Base-by-base conservation (phyloP, 2,797 vertebrate species). In the Diglossa cyanea region DNA sequence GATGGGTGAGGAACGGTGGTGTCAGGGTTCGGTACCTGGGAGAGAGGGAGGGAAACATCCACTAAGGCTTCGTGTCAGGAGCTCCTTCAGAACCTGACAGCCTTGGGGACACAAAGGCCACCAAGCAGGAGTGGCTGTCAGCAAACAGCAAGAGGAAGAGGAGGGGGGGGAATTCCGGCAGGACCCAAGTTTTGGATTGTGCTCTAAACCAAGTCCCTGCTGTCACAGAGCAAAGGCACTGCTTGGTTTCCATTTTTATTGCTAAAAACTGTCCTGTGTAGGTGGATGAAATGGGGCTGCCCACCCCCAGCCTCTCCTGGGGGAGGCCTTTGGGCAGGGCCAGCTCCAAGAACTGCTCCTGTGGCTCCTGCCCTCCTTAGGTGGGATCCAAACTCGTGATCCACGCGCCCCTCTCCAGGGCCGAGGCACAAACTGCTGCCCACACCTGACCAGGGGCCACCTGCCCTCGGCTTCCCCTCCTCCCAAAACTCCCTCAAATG, bases 61-160 rank as follows among this genome's bases (percentile, higher is more conserved):
- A 11, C n/a, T 30, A 30, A 30, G 14, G 37, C 58, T 73, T 37
- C 3, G 0, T 4, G 24, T 3, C 45, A 6, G 9, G 12, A 39
- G 10, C 68, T 50, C 8, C 58, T 65, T 11, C 70, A 40, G 39
- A 62, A 11, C 57, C 91, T 6, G 40, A 4, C 62, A 15, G 16
- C 70, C 11, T 0, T 2, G 4, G 7, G 67, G 90, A 62, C 28
- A 5, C 1, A 1, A 8, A 42, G 31, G 45, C 42, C 80, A 26
- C 47, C 0, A 0, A 2, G 1, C 3, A 51, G 73, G 53, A 60
- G 45, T 26, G 4, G 47, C 76, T 54, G 44, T 4, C 24, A 18
- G 89, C 74, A 58, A 61, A 44, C 10, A 40, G 77, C 48, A 6
- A 8, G 48, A 14, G 9, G 28, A 71, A 31, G 62, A 24, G 7